Conservation (phyloP, 2,888 invertebrate species). For the Sarcophaga rosellei region DNA sequence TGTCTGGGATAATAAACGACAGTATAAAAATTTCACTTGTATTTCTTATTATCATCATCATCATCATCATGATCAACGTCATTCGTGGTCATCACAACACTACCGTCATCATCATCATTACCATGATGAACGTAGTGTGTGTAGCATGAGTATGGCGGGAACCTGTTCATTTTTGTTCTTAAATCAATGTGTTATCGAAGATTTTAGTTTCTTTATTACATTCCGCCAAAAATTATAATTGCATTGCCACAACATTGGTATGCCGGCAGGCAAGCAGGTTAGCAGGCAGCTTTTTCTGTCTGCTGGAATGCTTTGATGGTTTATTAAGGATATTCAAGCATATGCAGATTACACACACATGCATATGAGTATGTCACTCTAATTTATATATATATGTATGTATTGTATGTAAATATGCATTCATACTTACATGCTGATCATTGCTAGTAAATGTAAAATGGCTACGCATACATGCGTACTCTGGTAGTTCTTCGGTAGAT, state of each 20-base stretch:
- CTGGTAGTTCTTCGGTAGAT: constrained; percentile 92
- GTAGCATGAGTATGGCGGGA: constrained; percentile 53
- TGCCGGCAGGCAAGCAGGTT: background rate
- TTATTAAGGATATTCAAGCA: constrained; percentile 19
- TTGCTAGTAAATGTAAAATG: constrained; percentile 79
- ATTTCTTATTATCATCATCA: constrained; percentile 51
- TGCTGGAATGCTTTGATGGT: background rate
- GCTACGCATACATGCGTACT: constrained; percentile 93
- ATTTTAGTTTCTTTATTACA: constrained; percentile 50
- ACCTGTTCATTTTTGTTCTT: constrained; percentile 68
- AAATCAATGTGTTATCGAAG: constrained; percentile 51
- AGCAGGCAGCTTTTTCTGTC: background rate
- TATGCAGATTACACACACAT: background rate
- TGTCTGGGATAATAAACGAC: constrained; percentile 64
- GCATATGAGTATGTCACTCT: background rate
- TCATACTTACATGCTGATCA: constrained; percentile 78
- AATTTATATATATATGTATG: background rate
- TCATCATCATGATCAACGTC: constrained; percentile 37
- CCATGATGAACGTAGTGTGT: background rate
- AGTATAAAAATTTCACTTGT: constrained; percentile 66
- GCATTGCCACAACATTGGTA: constrained; percentile 40
- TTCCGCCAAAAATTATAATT: constrained; percentile 63
- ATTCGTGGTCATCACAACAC: too few relatives aligned
- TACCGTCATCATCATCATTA: constrained; percentile 25
- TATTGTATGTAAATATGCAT: background rate